A percentile compares a stretch with the other conserved stretches of the same genome.
phyloP scores from a whole-genome alignment of 2,797 vertebrate genomes.

The Pempheris klunzingeri region DNA sequence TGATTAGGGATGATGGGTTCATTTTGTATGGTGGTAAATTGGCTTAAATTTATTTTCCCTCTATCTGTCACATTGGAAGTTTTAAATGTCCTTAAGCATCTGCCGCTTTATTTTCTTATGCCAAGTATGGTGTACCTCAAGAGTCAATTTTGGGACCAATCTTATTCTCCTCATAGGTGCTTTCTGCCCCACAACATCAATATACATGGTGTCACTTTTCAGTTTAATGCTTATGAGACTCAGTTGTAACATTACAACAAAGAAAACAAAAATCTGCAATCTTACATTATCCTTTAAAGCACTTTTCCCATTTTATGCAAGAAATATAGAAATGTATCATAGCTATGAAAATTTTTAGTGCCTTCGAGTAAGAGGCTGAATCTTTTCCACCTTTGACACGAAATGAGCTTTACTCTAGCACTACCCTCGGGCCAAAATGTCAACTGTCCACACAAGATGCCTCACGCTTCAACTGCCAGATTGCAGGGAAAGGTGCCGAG shows the following conservation, averaged over 20 bases:
- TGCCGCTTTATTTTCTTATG: background rate
- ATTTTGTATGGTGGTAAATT: background rate
- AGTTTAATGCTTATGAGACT: background rate
- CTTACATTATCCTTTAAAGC: background rate
- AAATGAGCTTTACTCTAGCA: background rate
- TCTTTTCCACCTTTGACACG: background rate
- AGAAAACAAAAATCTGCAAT: background rate
- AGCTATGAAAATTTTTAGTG: background rate
- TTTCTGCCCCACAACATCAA: background rate
- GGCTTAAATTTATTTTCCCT: background rate
- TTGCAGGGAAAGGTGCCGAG: background rate
- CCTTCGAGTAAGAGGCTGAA: background rate
- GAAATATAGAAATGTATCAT: background rate
- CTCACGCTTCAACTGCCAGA: background rate
- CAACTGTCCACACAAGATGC: background rate
- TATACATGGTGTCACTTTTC: background rate
- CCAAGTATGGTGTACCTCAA: background rate
- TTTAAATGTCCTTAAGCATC: background rate
- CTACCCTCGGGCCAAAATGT: background rate
- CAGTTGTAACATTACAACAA: background rate
- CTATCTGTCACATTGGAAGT: background rate
- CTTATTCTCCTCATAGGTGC: background rate
- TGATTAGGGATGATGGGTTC: background rate
- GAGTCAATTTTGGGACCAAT: background rate
- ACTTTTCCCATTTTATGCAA: background rate